A percentile compares a stretch with the other conserved stretches of the same genome.
These are phyloP conservation scores for Tinamus major DNA, from an alignment of 2,797 vertebrate species.

Conservation along the genomic window DNA sequence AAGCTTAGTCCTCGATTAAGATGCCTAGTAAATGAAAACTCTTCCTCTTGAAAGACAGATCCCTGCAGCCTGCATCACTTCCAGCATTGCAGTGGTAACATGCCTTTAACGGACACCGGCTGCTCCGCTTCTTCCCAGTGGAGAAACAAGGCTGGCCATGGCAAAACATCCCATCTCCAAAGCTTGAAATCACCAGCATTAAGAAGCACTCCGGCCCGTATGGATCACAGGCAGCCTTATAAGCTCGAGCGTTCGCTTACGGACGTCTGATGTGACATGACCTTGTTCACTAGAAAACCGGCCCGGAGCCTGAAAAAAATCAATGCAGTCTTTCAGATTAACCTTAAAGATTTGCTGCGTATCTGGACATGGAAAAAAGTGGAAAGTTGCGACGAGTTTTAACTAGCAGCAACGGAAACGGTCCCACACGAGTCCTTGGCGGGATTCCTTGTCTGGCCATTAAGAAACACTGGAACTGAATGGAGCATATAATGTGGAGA, in stretches of 20 bases:
- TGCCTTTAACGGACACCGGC: constrained; percentile 60
- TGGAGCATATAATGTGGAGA: constrained; percentile 80
- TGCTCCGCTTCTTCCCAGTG: constrained; percentile 69
- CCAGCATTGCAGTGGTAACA: constrained; percentile 71
- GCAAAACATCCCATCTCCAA: constrained; percentile 75
- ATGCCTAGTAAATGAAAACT: constrained; percentile 62
- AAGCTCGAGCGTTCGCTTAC: constrained; percentile 66
- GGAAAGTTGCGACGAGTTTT: constrained; percentile 81
- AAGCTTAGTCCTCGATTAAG: constrained; percentile 77
- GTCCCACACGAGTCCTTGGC: constrained; percentile 77
- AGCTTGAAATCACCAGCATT: constrained; percentile 67
- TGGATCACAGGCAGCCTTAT: constrained; percentile 48
- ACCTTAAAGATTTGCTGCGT: constrained; percentile 75
- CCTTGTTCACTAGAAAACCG: constrained; percentile 77
- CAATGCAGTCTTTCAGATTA: constrained; percentile 75
- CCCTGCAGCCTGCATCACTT: constrained; percentile 65
- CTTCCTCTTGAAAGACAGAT: constrained; percentile 64
- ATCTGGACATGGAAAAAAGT: constrained; percentile 80
- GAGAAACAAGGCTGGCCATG: constrained; percentile 73
- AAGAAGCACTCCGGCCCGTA: constrained; percentile 57
- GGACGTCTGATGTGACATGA: constrained; percentile 73
- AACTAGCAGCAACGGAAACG: constrained; percentile 82
- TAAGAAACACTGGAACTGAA: constrained; percentile 82
- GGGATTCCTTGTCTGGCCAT: constrained; percentile 79
- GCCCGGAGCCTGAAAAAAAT: constrained; percentile 74